Base-by-base conservation (phyloP, 2,113 vertebrate genomes). In the Felis chaus region DNA sequence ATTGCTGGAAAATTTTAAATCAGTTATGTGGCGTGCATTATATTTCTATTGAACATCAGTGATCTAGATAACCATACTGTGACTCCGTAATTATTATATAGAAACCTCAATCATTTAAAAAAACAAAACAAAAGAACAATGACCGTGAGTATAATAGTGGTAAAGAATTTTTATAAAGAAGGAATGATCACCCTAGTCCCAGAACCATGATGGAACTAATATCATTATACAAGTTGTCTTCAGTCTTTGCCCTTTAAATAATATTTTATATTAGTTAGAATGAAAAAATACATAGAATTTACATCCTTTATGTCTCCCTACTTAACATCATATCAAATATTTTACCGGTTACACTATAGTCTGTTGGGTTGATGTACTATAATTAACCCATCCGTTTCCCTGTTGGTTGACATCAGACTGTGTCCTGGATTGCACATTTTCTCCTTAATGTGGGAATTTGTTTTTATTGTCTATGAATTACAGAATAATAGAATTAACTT, bases 391-490 rank as follows among this genome's bases (percentile, higher is more conserved):
- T n/a, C 53, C 7, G 4, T 89, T 87, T 95, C 15, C 16, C 33
- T 79, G 0, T 83, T 36, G 23, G 29, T 48, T 1, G 33, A 39
- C 4, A 41, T 78, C 66, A 71, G 7, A 71, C 65, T 88, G 36
- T 86, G 50, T 90, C 53, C 87, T 82, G 19, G 33, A 29, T 66
- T 96, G 5, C 45, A 68, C 6, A 23, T 25, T 27, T 91, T 63
- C 80, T 69, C 68, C 50, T 14, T 78, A 45, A 82, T 41, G 55
- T 94, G 19, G 45, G 23, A 79, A 53, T 87, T 92, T 86, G 63
- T 50, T 92, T 96, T 93, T 69, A 73, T 36, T 96, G 84, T 48
- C 61, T 84, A 13, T 81, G 48, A 93, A 68, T 45, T 87, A 1
- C n/a, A 76, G 57, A 91, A 68, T 74, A 87, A 78, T 68, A 73